Base-by-base conservation (phyloP, 2,888 invertebrate species). In the Caenorhabditis macrosperma region DNA sequence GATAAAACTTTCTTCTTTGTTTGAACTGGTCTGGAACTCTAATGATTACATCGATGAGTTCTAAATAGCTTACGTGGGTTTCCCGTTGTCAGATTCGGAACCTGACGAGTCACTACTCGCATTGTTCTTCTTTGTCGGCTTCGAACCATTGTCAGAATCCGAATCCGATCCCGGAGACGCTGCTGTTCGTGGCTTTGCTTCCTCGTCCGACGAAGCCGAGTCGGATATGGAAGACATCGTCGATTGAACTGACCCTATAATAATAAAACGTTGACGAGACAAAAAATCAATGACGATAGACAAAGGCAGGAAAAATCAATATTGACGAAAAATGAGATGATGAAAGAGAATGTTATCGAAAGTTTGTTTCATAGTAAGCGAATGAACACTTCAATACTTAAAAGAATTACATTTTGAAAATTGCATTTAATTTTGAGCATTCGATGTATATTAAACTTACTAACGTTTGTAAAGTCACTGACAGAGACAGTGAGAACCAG, bases 201-300 rank as follows among this genome's bases (percentile, higher is more conserved):
- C 64, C 26, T 66, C 64, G 17, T 76, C 79, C 22, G 78, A 78
- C 30, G 78, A 74, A 63, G 41, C 63, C 20, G 75, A 69, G 7
- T 60, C 64, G n/a, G 68, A 72, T 22, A 20, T 26, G 22, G 66
- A 66, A 71, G 66, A 64, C 66, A 60, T 78, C 38, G 30, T 66
- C 35, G 48, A 60, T 55, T 50, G 54, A 67, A 55, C 63, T 55
- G 68, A 26, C 33, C 60, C 60, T 61, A 60, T 35, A 60, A 77
- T 33, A 7, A 60, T 10, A 28, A 30, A 41, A 38, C n/a, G 15
- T n/a, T n/a, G 22, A 15, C 6, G 1, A n/a, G 12, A 7, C 6
- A 1, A 17, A 44, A 60, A 60, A 60, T 60, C 60, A 28, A 60
- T 3, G 12, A 12, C 15, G 1, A 54, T 28, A n/a, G n/a, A n/a